These are phyloP conservation scores for Panurus biarmicus DNA, from an alignment of 2,113 vertebrate species.

Conservation along the genomic window DNA sequence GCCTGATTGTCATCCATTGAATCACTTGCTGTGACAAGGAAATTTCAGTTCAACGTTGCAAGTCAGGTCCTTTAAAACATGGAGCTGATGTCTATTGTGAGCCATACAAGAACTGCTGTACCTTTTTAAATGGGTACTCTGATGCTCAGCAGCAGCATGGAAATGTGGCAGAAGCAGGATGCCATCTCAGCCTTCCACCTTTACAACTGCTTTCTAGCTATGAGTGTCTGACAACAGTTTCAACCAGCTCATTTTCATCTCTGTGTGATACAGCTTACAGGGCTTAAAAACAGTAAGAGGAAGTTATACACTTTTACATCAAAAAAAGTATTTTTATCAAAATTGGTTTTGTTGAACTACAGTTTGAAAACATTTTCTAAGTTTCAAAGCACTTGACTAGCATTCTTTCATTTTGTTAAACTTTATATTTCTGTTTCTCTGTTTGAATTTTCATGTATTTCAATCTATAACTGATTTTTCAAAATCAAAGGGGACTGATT, in stretches of 20 bases:
- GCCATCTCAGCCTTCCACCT: neutral
- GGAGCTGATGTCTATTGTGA: neutral
- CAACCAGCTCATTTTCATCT: slow-evolving; percentile 5
- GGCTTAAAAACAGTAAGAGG: neutral
- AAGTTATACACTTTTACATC: neutral
- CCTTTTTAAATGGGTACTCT: neutral
- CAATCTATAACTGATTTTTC: neutral
- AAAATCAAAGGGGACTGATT: neutral
- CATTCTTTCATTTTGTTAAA: neutral
- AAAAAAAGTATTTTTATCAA: neutral
- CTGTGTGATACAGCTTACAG: neutral
- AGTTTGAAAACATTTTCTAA: neutral
- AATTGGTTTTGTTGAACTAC: neutral
- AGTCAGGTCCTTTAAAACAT: neutral
- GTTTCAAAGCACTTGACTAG: neutral
- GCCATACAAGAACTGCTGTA: neutral
- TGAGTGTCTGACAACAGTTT: neutral
- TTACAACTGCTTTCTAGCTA: neutral
- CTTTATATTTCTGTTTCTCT: neutral
- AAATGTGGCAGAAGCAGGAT: neutral
- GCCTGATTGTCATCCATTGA: neutral
- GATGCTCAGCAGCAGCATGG: neutral
- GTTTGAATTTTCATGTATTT: neutral
- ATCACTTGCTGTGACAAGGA: neutral
- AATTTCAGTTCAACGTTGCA: neutral